Evolutionary conservation across 2,888 invertebrate species (phyloP).

Genomic region (Anticlea derivata): DNA sequence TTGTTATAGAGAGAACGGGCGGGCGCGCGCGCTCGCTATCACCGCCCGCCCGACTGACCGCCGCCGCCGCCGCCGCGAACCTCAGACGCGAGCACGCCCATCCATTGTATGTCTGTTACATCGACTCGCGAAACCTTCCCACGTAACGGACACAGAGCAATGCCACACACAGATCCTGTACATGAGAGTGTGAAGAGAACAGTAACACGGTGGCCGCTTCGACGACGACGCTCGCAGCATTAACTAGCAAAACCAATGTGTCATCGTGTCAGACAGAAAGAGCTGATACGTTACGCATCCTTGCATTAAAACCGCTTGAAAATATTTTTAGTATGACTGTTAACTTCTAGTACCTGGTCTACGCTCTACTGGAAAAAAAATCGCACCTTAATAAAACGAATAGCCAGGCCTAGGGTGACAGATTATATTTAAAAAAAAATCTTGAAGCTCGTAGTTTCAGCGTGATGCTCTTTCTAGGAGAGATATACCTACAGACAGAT

Average conservation of each 20-base stretch:
- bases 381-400: too few relatives aligned
- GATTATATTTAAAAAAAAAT: too few relatives aligned
- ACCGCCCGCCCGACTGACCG: constrained; percentile 59
- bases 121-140: constrained; percentile 17
- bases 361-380: not conserved
- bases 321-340: too few relatives aligned
- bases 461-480: too few relatives aligned
- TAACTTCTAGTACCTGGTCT: too few relatives aligned
- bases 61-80: constrained; percentile 1
- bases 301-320: too few relatives aligned
- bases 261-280: constrained; percentile 2
- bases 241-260: not conserved
- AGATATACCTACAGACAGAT: too few relatives aligned
- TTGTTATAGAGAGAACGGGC: constrained; percentile 38
- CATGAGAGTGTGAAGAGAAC: constrained; percentile 17
- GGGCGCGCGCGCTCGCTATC: constrained; percentile 45
- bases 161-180: not conserved
- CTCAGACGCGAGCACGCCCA: constrained; percentile 44
- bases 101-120: constrained; percentile 42
- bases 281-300: constrained; percentile 5
- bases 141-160: not conserved
- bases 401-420: too few relatives aligned
- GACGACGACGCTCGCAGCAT: not conserved
- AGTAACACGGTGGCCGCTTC: constrained; percentile 4
- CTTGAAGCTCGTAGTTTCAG: too few relatives aligned